Evolutionary conservation across 2,113 vertebrate genomes (phyloP), one percentile per base, ranked within the genome.

Genomic region (Chauna torquata): DNA sequence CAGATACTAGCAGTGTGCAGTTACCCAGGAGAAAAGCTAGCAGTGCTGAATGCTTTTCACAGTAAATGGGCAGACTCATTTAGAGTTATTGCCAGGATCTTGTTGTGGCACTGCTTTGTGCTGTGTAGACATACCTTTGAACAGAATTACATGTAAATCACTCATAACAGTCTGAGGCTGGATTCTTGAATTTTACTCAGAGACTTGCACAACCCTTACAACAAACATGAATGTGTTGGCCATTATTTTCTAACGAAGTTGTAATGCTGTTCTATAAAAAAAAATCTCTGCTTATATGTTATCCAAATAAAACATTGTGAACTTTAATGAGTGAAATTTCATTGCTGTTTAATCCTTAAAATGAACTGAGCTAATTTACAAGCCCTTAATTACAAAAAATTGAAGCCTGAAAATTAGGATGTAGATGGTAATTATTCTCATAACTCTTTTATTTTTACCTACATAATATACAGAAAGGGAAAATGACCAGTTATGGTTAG

Each of bases 21-120:
- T 88, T 62, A 76, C 70, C 94, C 57, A 64, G 80, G 77, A 96
- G 86, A 75, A 95, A 86, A 86, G 9, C 49, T 72, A 65, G 87
- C 61, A 30, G 44, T 20, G 34, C 78, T 68, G 7, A 82, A 1
- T 71, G 74, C 44, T 96, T 94, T 68, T 77, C 38, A 74, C 74
- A 85, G 12, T 87, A 93, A 94, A 82, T 52, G 65, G 83, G n/a
- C 45, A 59, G 25, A 15, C 62, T 94, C 28, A 6, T 82, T 75
- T 54, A 50, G 72, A 94, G 32, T 94, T 92, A 75, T 36, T 94
- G 74, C 47, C 44, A 44, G 66, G 59, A 69, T 86, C 83, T 68
- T 71, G 19, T 68, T 65, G 72, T 90, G 81, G 69, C 40, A 40
- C 40, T 1, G 2, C 47, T 89, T 91, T 74, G 69, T 89, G 77